Evolutionary conservation across 2,888 invertebrate genomes (phyloP).

Genomic region (Rhagium mordax): DNA sequence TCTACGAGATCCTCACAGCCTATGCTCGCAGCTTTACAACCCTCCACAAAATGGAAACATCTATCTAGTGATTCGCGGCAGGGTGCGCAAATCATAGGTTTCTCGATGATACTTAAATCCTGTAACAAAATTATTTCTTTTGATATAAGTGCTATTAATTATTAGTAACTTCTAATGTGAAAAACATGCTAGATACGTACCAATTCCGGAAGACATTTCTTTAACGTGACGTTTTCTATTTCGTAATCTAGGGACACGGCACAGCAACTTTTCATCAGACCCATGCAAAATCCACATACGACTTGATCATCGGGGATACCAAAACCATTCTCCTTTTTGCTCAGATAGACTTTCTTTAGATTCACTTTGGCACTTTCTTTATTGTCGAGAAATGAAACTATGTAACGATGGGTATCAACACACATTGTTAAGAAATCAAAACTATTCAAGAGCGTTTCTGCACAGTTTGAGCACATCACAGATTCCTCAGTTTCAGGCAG

Average conservation of each 20-base stretch:
- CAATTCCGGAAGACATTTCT: not conserved
- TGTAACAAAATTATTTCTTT: too few species aligned
- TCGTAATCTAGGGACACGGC: not conserved
- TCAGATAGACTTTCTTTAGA: not conserved
- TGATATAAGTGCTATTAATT: too few species aligned
- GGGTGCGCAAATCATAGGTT: too few species aligned
- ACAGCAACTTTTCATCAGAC: not conserved
- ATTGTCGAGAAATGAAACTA: not conserved
- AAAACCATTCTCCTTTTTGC: not conserved
- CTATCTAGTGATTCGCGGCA: too few species aligned
- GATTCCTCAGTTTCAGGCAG: not conserved
- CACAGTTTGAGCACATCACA: not conserved
- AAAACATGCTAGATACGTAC: too few species aligned
- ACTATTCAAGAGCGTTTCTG: not conserved
- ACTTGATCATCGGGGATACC: not conserved
- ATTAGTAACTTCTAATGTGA: too few species aligned
- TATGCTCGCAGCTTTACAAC: too few species aligned
- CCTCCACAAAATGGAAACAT: too few species aligned
- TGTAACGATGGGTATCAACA: not conserved
- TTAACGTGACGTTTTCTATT: not conserved
- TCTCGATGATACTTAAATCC: too few species aligned
- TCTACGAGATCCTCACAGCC: too few species aligned
- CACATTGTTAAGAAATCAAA: not conserved
- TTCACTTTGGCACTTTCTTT: not conserved
- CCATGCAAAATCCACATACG: not conserved